Conservation (phyloP, 2,888 invertebrate genomes). For the Sipha maydis region DNA sequence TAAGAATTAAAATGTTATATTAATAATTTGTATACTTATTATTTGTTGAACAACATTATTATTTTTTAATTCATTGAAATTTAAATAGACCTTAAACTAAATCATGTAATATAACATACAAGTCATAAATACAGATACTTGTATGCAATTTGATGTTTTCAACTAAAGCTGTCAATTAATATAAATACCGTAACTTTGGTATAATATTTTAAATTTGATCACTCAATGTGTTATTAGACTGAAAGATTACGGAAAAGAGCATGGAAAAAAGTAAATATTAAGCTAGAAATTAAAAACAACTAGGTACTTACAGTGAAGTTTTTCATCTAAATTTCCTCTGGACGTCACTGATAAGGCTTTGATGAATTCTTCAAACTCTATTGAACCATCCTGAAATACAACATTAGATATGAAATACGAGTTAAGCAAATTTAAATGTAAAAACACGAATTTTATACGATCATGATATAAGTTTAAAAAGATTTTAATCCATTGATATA, state of each 20-base stretch:
- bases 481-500: background rate
- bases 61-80: no score
- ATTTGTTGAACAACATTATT: no score
- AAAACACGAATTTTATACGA: background rate
- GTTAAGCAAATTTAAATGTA: background rate
- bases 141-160: no score
- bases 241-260: background rate
- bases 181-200: background rate
- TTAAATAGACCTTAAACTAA: no score
- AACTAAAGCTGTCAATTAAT: no score
- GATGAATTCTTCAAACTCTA: constrained; percentile 99
- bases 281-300: background rate
- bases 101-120: no score
- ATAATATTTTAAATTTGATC: background rate
- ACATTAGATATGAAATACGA: background rate
- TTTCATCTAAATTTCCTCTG: constrained; percentile 97
- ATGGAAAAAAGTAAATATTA: background rate
- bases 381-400: constrained; percentile 88
- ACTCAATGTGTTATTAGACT: background rate
- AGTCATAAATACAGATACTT: no score
- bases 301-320: constrained; percentile 90
- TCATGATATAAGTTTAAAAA: background rate
- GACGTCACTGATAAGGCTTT: constrained; percentile 98
- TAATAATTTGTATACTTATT: no score
- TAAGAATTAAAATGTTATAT: no score